Evolutionary conservation across 1,140 invertebrate genomes (phyloP), one percentile per base, ranked within the genome.

Genomic region (Euglossa dilemma): DNA sequence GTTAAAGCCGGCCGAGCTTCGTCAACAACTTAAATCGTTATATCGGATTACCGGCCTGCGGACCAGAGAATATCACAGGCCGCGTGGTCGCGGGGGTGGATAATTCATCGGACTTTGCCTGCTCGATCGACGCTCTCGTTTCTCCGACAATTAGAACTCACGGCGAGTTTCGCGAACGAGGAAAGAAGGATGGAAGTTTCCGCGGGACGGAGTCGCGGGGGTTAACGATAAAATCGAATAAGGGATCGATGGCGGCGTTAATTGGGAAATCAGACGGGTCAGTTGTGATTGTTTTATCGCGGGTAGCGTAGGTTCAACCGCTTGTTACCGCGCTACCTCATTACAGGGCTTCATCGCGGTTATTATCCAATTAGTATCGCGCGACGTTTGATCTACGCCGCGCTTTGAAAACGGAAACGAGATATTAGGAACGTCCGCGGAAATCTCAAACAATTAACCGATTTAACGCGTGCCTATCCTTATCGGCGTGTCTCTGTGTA

Each of bases 351-450:
- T 47, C 78, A 63, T 14, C 23, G 5, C 28, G 43, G 36, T 78
- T 78, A 78, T 78, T 69, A 69, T 69, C 63, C 52, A 78, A 56
- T 78, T 78, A 78, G n/a, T 28, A 57, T 78, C 45, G 23, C 50
- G 75, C n/a, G 45, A 56, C 28, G 63, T 36, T 54, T 23, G 18
- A 11, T 18, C 45, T n/a, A n/a, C 28, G 3, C 14, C 28, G 2
- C 11, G 63, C n/a, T 45, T 6, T 36, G 9, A 8, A 20, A 78
- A 67, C 50, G 63, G 63, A 57, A 78, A 43, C 36, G 1, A 52
- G 36, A 12, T 77, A 67, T 78, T 56, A 57, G 52, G 56, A 69
- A 47, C 20, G 45, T 57, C 47, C n/a, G 28, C 12, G n/a, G 9
- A 16, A 61, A 61, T 45, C 56, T 16, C 18, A 50, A 61, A 25